phyloP scores from a whole-genome alignment of 1,140 invertebrate genomes.

The Dinoponera quadriceps region DNA sequence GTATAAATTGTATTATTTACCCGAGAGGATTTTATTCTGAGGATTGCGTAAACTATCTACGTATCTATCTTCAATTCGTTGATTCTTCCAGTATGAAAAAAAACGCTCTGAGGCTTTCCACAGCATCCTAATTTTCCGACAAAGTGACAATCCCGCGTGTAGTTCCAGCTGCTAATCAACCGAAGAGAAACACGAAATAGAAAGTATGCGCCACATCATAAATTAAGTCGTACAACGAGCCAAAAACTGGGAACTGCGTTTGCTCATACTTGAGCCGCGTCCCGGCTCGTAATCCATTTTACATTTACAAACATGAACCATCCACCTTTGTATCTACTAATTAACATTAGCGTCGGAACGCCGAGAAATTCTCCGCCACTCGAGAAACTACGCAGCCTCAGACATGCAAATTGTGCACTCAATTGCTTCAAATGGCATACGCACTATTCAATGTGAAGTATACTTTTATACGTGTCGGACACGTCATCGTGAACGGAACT shows the following conservation, averaged over 20 bases:
- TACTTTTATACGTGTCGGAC: too few relatives aligned
- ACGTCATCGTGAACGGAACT: background rate
- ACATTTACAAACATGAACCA: background rate
- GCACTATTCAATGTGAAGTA: too few relatives aligned
- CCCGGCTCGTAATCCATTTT: background rate
- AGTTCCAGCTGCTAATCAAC: background rate
- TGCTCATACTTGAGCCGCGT: background rate
- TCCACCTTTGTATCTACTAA: background rate
- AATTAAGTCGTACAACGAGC: background rate
- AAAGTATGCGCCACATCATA: background rate
- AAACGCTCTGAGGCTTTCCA: background rate
- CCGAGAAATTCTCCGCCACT: background rate
- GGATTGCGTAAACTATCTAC: too few relatives aligned
- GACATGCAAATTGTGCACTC: background rate
- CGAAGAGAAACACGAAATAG: conserved; percentile 4
- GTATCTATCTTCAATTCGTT: background rate
- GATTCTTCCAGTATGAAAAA: background rate
- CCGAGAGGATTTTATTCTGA: too few relatives aligned
- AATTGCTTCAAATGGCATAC: background rate
- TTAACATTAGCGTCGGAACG: background rate
- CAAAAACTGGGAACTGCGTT: background rate
- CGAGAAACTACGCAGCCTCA: background rate
- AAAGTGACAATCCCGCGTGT: background rate
- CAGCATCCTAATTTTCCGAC: background rate
- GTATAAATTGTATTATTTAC: too few relatives aligned